Conservation (phyloP, 2,888 invertebrate genomes). For the Nemotelus pantherinus region DNA sequence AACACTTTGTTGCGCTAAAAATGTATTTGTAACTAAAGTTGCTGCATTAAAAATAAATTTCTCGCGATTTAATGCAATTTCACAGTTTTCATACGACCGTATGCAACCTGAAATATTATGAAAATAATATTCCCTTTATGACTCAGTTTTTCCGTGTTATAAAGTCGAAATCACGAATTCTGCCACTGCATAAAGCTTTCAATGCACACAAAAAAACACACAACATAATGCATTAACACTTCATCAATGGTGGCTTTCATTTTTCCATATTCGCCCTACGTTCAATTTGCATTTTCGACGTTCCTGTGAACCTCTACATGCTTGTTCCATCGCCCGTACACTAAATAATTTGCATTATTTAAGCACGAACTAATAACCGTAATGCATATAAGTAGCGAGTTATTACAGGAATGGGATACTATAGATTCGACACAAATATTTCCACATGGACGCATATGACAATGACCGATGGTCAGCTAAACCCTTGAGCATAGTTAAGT, state of each 20-base stretch:
- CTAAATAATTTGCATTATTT: conserved; percentile 49
- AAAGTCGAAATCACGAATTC: not conserved
- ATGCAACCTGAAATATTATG: not conserved
- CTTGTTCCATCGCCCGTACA: too few species aligned
- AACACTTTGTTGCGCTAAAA: too few species aligned
- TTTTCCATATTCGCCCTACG: not conserved
- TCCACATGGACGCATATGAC: too few species aligned
- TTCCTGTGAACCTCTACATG: too few species aligned
- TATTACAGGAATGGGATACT: conserved; percentile 1
- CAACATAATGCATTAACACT: not conserved
- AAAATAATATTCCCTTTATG: not conserved
- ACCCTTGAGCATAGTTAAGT: too few species aligned
- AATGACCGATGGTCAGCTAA: too few species aligned
- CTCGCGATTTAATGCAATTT: too few species aligned
- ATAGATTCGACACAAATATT: too few species aligned
- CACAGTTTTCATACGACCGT: too few species aligned
- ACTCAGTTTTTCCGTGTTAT: not conserved
- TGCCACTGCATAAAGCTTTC: not conserved
- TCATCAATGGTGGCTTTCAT: conserved; percentile 14
- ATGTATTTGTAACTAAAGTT: too few species aligned
- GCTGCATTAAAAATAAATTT: too few species aligned
- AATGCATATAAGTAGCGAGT: conserved; percentile 6
- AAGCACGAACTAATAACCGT: conserved; percentile 45
- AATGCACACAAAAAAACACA: not conserved
- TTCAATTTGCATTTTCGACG: too few species aligned